These are phyloP conservation scores for Gallinago media DNA, from an alignment of 2,113 vertebrate species.

Conservation along the genomic window DNA sequence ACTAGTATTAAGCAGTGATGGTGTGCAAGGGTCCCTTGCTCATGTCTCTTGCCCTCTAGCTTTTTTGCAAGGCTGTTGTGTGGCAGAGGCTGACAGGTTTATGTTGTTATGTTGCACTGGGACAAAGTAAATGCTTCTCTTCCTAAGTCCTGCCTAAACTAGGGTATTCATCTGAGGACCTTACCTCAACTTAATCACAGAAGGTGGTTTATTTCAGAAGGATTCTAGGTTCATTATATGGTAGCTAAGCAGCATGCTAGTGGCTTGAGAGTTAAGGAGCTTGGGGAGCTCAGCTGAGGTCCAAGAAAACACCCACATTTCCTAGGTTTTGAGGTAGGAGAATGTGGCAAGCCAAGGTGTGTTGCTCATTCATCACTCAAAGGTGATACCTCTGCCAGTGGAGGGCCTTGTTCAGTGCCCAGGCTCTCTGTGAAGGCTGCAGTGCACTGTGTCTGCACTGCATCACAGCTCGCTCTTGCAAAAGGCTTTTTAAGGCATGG, in stretches of 20 bases:
- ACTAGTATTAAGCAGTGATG: neutral
- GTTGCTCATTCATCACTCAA: fast-evolving
- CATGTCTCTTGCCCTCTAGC: neutral
- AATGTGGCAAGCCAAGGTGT: fast-evolving
- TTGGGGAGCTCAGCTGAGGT: neutral
- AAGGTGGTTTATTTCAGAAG: neutral
- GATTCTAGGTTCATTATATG: neutral
- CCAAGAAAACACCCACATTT: neutral
- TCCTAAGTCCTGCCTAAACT: neutral
- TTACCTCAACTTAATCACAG: neutral
- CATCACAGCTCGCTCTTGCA: neutral
- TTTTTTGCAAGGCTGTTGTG: neutral
- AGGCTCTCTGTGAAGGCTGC: neutral
- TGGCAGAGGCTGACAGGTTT: neutral
- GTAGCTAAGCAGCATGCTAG: neutral
- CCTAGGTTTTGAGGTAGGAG: neutral
- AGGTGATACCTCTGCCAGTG: neutral
- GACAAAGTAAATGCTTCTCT: neutral
- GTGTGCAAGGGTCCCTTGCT: neutral
- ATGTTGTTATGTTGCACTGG: neutral
- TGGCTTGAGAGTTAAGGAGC: neutral
- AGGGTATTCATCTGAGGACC: neutral
- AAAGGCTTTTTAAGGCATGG: neutral
- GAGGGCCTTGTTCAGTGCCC: neutral
- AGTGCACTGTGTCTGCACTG: neutral